Base-by-base conservation (phyloP, 2,797 vertebrate species). In the Pseudopleuronectes americanus region DNA sequence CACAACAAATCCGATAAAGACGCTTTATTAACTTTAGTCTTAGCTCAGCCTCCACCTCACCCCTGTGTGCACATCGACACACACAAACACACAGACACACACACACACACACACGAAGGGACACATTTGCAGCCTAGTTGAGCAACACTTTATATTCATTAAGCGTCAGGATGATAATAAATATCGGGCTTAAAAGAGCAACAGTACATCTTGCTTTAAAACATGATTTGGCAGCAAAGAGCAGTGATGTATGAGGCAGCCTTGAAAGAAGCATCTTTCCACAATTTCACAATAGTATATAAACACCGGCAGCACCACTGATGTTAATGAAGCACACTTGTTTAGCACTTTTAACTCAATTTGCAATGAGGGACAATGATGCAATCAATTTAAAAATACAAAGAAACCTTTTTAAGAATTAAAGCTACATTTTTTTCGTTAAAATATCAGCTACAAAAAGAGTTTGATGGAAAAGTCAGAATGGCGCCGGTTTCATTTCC, bases 121-220 rank as follows among this genome's bases (percentile, higher is more conserved):
- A 80, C 84, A 80, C 64, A 74, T 71, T 80, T 79, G 52, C 75
- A 77, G 77, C 71, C 64, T 64, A 63, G 77, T 74, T 72, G 81
- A 80, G 77, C 64, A 84, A 84, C 70, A 83, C 86, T 90, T 89
- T 90, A 84, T 88, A 87, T 89, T 92, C 89, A 90, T 91, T 87
- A 88, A 79, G 78, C 85, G 87, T 88, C 89, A 88, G 74, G 64
- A 80, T 77, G 77, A 38, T 82, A 73, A 74, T 83, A 89, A 89
- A 90, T 85, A 81, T 81, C 84, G 69, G 57, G 57, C 1, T 79
- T 79, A 73, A 87, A 85, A 84, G 77, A 89, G 79, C 71, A 80
- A 84, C 77, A 78, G 76, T 84, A 83, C 69, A 84, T 90, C 86
- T 90, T 85, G 68, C 86, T 84, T 91, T 86, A 21, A 53, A 74